Evolutionary conservation across 2,888 invertebrate genomes (phyloP), one percentile per base, ranked within the genome.

Genomic region (Apantesis nais): DNA sequence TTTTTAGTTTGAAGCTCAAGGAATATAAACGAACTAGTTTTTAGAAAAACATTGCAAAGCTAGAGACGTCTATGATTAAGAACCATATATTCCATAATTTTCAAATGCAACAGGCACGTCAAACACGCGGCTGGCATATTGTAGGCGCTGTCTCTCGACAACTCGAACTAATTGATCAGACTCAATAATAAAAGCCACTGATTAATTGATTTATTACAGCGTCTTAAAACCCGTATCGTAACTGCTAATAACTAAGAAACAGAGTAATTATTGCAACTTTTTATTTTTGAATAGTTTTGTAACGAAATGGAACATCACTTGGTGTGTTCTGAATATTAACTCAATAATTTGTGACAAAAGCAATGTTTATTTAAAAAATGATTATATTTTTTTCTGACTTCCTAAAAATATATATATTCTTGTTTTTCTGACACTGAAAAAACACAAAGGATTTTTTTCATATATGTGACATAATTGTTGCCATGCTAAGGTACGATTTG

Each of bases 171-270:
- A 72, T 72, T 72, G 66, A 68, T 72, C 62, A 29, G 65, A 58
- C 44, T 66, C 66, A 76, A 75, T 78, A 80, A 81, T 75, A 67
- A 58, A n/a, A 73, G 66, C 74, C 68, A 72, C 75, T 73, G 75
- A 78, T 81, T 77, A 81, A 66, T 76, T 73, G 74, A 81, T 76
- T 74, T 70, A 78, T 73, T 71, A 66, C 72, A 70, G 73, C 71
- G 76, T 70, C 75, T 74, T 76, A 60, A 72, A 71, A 75, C 67
- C 70, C 64, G 70, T 68, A 62, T 61, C 31, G 62, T 67, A 68
- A 73, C 72, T 66, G 48, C 29, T 74, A 55, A 79, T 77, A 75
- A 74, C 52, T 64, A 37, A 68, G 64, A 73, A 29, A 66, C 71
- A 48, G n/a, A n/a, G n/a, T n/a, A n/a, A n/a, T n/a, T n/a, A n/a